Evolutionary conservation across 2,888 invertebrate genomes (phyloP), one percentile per base, ranked within the genome.

Genomic region (Noctua pronuba): DNA sequence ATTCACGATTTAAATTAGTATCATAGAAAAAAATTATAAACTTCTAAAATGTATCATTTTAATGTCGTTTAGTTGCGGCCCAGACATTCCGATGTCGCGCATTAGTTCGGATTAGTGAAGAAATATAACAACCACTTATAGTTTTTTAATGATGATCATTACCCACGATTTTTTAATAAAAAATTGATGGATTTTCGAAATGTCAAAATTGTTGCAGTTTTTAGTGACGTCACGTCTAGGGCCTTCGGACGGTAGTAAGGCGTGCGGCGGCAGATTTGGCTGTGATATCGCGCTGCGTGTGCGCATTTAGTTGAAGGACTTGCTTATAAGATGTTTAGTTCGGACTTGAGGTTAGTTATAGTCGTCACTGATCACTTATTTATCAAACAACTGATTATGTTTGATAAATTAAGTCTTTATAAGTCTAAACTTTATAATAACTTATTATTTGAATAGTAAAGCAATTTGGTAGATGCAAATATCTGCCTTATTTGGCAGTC

Each of bases 181-280:
- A 69, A 21, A 49, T 21, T 65, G n/a, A 44, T 60, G 55, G 18
- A 38, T n/a, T 35, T 58, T 65, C 24, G 35, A 24, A 60, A 68
- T 75, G 62, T 60, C 31, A 68, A 71, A 67, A 81, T 71, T 65
- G 44, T 46, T 55, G 44, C 60, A 77, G 65, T 75, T 62, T 69
- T 73, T 58, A 64, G 71, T 75, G 85, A 72, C 73, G 73, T 82
- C 76, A 86, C 35, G 66, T 82, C 28, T 75, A 65, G 62, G 78
- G 73, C 41, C 64, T 64, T 82, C 77, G 16, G 82, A 74, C 28
- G 79, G 77, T 77, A 73, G 77, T 69, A 60, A 69, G 79, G 83
- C 28, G 86, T 77, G 93, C 92, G 94, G 93, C 91, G 95, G 94
- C 91, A 91, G 89, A 92, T 91, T 94, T 94, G 95, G 95, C 96